A percentile compares a stretch with the other conserved stretches of the same genome.
Conservation (phyloP, 2,113 vertebrate genomes). For the Myiozetetes cayanensis region DNA sequence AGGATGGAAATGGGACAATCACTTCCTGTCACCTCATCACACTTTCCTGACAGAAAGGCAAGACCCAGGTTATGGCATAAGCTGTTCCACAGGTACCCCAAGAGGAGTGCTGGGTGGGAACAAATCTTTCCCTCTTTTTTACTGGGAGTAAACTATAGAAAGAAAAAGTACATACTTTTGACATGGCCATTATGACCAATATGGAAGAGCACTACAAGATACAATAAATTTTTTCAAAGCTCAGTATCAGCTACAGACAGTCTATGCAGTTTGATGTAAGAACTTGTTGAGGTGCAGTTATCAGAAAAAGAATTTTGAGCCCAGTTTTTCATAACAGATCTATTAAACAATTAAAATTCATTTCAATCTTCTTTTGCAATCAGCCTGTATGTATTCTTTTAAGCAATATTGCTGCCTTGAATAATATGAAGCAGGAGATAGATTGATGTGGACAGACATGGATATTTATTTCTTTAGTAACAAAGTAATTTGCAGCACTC, state of each 20-base stretch:
- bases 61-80: not conserved
- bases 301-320: not conserved
- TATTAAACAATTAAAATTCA: not conserved
- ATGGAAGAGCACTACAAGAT: not conserved
- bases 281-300: not conserved
- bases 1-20: not conserved
- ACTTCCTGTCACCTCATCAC: not conserved
- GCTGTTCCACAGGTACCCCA: not conserved
- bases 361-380: not conserved
- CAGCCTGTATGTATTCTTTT: not conserved
- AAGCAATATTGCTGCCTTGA: not conserved
- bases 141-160: not conserved
- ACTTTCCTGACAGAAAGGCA: not conserved
- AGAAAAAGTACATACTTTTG: not conserved
- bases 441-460: not conserved
- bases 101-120: not conserved
- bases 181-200: not conserved
- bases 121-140: not conserved
- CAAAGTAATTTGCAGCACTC: conserved; percentile 4
- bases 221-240: not conserved
- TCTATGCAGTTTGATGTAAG: not conserved
- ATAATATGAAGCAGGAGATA: not conserved
- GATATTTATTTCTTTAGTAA: conserved; percentile 18
- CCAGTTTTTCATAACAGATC: not conserved
- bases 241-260: not conserved